A percentile compares a stretch with the other conserved stretches of the same genome.
phyloP scores from a whole-genome alignment of 2,797 vertebrate species.

The Amazona finschi region DNA sequence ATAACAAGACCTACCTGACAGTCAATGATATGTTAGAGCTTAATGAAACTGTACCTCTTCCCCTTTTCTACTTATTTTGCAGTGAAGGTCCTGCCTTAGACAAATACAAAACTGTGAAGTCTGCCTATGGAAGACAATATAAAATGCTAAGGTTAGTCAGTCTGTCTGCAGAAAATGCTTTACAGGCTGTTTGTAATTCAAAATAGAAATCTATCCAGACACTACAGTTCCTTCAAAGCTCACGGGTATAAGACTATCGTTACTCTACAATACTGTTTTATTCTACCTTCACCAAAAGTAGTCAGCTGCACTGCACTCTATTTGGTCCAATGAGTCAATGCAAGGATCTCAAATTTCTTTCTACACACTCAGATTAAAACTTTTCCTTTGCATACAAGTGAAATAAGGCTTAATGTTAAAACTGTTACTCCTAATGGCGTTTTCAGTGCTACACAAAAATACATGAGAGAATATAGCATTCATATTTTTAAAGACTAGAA shows the following conservation, averaged over 20 bases:
- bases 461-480: not conserved
- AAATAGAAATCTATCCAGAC: not conserved
- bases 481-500: not conserved
- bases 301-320: not conserved
- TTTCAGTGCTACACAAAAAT: not conserved
- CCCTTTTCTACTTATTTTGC: constrained; percentile 56
- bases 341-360: not conserved
- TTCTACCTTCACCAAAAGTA: not conserved
- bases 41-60: constrained; percentile 68
- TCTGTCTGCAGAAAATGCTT: not conserved
- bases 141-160: not conserved
- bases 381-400: not conserved
- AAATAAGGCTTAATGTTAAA: not conserved
- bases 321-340: not conserved
- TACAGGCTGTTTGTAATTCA: not conserved
- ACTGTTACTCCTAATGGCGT: not conserved
- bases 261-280: not conserved
- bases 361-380: not conserved
- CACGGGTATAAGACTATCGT: not conserved
- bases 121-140: not conserved
- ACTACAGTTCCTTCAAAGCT: not conserved
- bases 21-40: constrained; percentile 72
- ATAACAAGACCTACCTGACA: constrained; percentile 82
- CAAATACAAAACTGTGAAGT: constrained; percentile 11
- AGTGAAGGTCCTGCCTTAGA: constrained; percentile 45